Evolutionary conservation across 2,888 invertebrate genomes (phyloP), one percentile per base, ranked within the genome.

Genomic region (Mimas tiliae): DNA sequence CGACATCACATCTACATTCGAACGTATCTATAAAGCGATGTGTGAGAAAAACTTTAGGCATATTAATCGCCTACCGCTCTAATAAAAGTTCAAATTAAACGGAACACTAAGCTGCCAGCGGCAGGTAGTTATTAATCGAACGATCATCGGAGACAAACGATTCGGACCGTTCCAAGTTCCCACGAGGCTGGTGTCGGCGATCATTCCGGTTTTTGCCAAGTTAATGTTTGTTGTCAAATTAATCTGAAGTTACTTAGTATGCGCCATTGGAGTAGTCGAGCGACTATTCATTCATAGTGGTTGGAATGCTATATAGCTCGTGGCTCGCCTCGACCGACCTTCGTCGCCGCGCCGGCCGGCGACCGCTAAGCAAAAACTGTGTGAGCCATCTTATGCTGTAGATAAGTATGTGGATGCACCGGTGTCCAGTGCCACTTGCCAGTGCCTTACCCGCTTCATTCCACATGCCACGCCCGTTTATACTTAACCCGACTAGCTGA

Each of bases 171-270:
- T 74, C 77, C 74, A 77, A 76, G 80, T 93, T 93, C 93, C 92
- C 90, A 90, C 90, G 91, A 87, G 89, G 88, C 88, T 89, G 87
- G 86, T 88, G 89, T 87, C 85, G 79, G 78, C 78, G 70, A 79
- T 76, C 81, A 88, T 85, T 88, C 92, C 92, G 91, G 92, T 92
- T 93, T 89, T 89, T 84, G 88, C 91, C 78, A 88, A 87, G 91
- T 87, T 86, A 87, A 89, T 88, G 89, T 91, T 92, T 93, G 92
- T 93, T 92, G 92, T 92, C 92, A 93, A 93, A 92, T 93, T 91
- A 90, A 92, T 91, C 91, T 90, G 85, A 86, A 88, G 87, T 87
- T 79, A 84, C 86, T 90, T 87, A 89, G 89, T 89, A 89, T 91
- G 89, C 88, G 86, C 79, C 79, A 79, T 82, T 77, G 82, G 84